phyloP scores from a whole-genome alignment of 2,113 vertebrate species.

The Sigmodon hispidus region DNA sequence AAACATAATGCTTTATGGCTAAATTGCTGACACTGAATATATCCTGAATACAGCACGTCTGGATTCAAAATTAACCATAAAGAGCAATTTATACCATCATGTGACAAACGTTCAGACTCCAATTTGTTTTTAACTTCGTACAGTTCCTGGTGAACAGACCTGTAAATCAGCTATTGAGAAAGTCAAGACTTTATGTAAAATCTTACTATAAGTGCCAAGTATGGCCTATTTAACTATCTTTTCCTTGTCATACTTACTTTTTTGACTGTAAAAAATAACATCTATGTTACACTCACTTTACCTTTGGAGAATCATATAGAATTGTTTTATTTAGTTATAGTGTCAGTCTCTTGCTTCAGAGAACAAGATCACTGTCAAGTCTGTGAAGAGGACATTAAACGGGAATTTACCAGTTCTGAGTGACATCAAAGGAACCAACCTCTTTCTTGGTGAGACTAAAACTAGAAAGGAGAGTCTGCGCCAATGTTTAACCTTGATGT shows the following conservation, averaged over 20 bases:
- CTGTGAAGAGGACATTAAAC: neutral
- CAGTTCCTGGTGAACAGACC: neutral
- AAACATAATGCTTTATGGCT: neutral
- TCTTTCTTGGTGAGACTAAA: neutral
- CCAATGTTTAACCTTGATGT: neutral
- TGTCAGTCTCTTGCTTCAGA: neutral
- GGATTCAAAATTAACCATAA: constrained; percentile 18
- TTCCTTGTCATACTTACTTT: constrained; percentile 4
- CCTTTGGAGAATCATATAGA: neutral
- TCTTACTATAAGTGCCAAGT: neutral
- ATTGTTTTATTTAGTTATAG: neutral
- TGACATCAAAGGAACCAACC: neutral
- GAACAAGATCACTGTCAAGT: neutral
- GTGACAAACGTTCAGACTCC: constrained; percentile 22
- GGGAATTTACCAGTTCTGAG: neutral
- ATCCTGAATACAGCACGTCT: neutral
- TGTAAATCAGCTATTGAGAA: constrained; percentile 13
- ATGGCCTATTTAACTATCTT: neutral
- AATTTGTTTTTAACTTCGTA: neutral
- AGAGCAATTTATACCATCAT: constrained; percentile 22
- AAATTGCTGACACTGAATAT: too few species aligned
- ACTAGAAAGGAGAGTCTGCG: neutral
- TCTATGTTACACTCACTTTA: neutral
- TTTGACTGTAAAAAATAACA: constrained; percentile 26
- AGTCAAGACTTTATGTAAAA: constrained; percentile 42